Evolutionary conservation across 2,113 vertebrate species (phyloP).

Genomic region (Ptilonorhynchus violaceus): DNA sequence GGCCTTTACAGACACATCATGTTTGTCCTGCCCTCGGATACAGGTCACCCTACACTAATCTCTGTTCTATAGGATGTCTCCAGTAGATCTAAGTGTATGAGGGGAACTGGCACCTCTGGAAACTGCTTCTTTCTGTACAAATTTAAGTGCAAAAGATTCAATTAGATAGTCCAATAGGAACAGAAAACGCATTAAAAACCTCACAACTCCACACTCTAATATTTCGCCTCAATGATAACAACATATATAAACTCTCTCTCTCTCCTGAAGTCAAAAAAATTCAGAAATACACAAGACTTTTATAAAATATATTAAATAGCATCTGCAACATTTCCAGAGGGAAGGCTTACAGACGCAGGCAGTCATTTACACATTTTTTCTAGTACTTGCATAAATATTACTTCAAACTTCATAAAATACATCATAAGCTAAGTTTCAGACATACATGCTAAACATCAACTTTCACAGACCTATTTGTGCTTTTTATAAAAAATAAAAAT

Average conservation of each 20-base stretch:
- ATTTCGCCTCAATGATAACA: neutral
- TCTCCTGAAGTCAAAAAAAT: conserved; percentile 3
- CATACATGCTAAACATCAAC: neutral
- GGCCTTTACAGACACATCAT: neutral
- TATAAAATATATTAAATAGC: neutral
- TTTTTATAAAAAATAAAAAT: neutral
- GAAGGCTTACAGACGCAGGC: conserved; percentile 19
- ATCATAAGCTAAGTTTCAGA: neutral
- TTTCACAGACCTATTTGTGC: neutral
- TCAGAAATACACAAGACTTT: neutral
- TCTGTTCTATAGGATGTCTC: neutral
- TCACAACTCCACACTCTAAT: neutral
- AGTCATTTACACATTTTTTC: neutral
- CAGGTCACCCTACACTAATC: neutral
- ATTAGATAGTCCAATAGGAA: conserved; percentile 12
- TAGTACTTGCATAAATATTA: neutral
- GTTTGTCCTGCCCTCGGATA: neutral
- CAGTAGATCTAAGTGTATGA: neutral
- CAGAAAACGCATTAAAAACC: conserved; percentile 20
- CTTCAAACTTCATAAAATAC: neutral
- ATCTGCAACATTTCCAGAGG: neutral
- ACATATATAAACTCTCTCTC: neutral
- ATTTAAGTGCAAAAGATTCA: neutral
- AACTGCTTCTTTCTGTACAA: neutral
- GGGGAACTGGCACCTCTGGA: neutral